phyloP scores from a whole-genome alignment of 2,113 vertebrate species.

The Callionymus lyra region DNA sequence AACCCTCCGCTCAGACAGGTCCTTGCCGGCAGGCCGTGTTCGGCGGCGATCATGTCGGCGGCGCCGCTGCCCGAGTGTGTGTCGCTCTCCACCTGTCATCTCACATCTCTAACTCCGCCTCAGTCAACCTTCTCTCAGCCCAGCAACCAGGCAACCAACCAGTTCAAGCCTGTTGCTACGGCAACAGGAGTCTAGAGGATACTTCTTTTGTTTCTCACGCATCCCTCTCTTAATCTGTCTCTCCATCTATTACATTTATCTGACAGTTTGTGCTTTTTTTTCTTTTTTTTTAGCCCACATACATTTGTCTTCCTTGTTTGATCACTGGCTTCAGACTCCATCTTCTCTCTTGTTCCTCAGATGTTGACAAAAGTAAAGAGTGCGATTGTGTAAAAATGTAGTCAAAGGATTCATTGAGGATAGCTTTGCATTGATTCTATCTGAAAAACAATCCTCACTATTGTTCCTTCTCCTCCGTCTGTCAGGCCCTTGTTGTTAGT shows the following conservation, averaged over 20 bases:
- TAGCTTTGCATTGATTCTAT: too few relatives aligned
- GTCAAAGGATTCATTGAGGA: too few relatives aligned
- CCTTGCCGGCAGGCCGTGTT: slow-evolving; percentile 15
- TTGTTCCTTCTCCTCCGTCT: slow-evolving; percentile 3
- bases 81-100: slow-evolving; percentile 44
- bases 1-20: slow-evolving; percentile 10
- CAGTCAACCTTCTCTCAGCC: slow-evolving; percentile 51
- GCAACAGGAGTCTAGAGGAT: slow-evolving; percentile 65
- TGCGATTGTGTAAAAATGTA: too few relatives aligned
- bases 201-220: slow-evolving; percentile 62
- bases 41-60: slow-evolving; percentile 26
- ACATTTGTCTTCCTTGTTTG: too few relatives aligned
- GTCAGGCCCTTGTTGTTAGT: slow-evolving; percentile 18
- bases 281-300: too few relatives aligned
- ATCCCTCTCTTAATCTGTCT: slow-evolving; percentile 32
- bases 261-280: slow-evolving; percentile 15
- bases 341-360: too few relatives aligned
- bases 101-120: slow-evolving; percentile 42
- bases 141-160: slow-evolving; percentile 57
- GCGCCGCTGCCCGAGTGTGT: slow-evolving; percentile 17
- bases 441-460: too few relatives aligned
- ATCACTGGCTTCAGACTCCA: too few relatives aligned
- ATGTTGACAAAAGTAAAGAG: too few relatives aligned
- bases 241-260: slow-evolving; percentile 10
- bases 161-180: slow-evolving; percentile 69